phyloP scores from a whole-genome alignment of 2,888 invertebrate genomes.

The Leptodirus hochenwartii region DNA sequence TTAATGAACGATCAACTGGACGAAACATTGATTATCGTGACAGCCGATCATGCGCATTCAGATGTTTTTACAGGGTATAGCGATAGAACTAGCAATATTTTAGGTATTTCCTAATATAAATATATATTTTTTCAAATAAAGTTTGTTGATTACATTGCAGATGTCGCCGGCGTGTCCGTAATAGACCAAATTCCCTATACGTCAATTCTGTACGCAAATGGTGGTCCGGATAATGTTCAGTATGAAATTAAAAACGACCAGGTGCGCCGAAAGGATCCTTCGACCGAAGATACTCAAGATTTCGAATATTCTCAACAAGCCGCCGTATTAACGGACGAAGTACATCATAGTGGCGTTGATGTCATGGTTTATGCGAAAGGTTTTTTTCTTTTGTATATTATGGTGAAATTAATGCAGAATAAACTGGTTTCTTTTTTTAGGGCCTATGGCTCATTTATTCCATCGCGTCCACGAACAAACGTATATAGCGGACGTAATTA shows the following conservation, averaged over 20 bases:
- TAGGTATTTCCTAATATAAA: conserved; percentile 32
- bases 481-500: conserved; percentile 71
- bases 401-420: no score
- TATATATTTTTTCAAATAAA: neutral
- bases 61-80: conserved; percentile 64
- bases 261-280: conserved; percentile 40
- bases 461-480: conserved; percentile 81
- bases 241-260: conserved; percentile 23
- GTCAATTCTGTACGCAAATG: conserved; percentile 58
- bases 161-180: conserved; percentile 41
- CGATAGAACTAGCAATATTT: conserved; percentile 44
- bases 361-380: conserved; percentile 70
- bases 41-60: conserved; percentile 70
- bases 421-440: no score
- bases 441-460: conserved; percentile 77
- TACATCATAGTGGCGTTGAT: conserved; percentile 70
- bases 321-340: conserved; percentile 49
- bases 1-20: conserved; percentile 31
- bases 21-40: conserved; percentile 68
- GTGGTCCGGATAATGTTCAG: conserved; percentile 50
- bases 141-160: conserved; percentile 20
- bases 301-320: conserved; percentile 58
- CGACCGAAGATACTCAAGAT: conserved; percentile 35
- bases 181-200: conserved; percentile 52
- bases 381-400: conserved; percentile 15